Base-by-base conservation (phyloP, 2,113 vertebrate genomes). In the Archocentrus centrarchus region DNA sequence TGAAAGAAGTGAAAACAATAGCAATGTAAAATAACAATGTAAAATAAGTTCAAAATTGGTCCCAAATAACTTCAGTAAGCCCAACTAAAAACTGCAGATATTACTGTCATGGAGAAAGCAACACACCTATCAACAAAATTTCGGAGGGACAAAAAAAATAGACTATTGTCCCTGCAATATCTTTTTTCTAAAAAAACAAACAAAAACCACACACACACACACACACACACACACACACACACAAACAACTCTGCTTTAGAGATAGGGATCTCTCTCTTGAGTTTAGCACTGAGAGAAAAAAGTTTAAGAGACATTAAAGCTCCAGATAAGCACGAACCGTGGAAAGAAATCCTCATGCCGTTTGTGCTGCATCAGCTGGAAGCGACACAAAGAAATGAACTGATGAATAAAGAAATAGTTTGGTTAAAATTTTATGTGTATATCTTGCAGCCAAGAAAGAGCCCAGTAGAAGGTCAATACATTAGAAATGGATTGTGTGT, bases 361-460 rank as follows among this genome's bases (percentile, higher is more conserved):
- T 61, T 64, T 53, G 58, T 58, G 64, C 60, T 61, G 64, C 81
- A 81, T 75, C 50, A 75, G 50, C 75, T 81, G 55, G 18, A 62
- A 83, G 66, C 50, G 5, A 27, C 24, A 70, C 70, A 77, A 83
- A 84, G 57, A 76, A 77, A 57, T 47, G 17, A 77, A 59, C 1
- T 53, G 76, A 75, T 80, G 35, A 84, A 79, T 81, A 63, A 87
- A 84, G 17, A 59, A 60, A 59, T 63, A 14, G 7, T 75, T 79
- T 84, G 11, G 58, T 82, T 75, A 55, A 78, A 76, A 77, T 39
- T 84, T 14, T 11, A 83, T 81, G 61, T 60, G n/a, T 53, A 59
- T 50, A 14, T 81, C 47, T 59, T 1, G 4, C 20, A 81, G 81
- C 73, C 79, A 66, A 75, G 78, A 53, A 6, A 39, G 39, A 59